phyloP scores from a whole-genome alignment of 1,140 invertebrate species.

The Ceratosolen solmsi region DNA sequence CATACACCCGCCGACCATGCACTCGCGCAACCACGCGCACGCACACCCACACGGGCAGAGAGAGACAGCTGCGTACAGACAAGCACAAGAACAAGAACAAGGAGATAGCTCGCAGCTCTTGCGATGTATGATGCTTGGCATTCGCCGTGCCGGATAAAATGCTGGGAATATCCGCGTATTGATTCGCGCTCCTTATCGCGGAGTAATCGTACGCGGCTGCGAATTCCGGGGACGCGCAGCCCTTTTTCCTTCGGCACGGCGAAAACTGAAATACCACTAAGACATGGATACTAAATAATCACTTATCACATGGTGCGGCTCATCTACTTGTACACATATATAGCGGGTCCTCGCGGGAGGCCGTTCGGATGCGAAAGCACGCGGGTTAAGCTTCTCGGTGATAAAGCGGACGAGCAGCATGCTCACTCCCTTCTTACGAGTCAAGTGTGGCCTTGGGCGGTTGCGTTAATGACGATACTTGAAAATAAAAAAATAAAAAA shows the following conservation, averaged over 20 bases:
- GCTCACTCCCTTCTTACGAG: background rate
- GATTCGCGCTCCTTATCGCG: background rate
- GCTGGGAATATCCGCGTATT: background rate
- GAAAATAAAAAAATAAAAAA: no score
- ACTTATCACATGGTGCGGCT: background rate
- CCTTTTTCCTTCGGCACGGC: background rate
- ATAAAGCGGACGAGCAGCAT: background rate
- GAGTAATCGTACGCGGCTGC: background rate
- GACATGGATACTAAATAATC: no score
- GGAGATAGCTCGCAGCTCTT: no score
- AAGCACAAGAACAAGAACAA: no score
- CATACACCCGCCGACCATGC: no score
- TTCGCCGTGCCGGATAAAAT: conserved; percentile 11
- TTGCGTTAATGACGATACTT: no score
- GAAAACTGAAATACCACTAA: background rate
- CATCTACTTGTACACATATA: background rate
- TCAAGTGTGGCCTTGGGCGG: no score
- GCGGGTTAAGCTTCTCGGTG: background rate
- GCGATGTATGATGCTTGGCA: no score
- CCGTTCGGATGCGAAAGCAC: background rate
- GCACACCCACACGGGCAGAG: no score
- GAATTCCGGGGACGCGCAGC: background rate
- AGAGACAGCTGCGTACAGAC: no score
- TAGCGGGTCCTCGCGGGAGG: background rate
- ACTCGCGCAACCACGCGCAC: no score